Conservation (phyloP, 2,888 invertebrate species). For the Deroplatys truncata region DNA sequence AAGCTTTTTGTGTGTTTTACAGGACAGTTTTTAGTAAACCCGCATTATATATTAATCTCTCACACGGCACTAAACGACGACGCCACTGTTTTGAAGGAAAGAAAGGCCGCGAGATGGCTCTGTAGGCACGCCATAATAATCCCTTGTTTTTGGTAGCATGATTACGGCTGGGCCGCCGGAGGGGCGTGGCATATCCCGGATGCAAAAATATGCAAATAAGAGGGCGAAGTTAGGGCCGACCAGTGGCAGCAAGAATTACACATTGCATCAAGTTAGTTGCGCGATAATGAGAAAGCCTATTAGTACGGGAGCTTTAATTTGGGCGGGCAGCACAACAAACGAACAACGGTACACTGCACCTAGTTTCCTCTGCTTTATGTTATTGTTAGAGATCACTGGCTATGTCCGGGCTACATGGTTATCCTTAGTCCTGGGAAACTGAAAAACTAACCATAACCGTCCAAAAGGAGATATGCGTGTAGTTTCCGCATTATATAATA, state of each 20-base stretch:
- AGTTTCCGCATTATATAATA: too few relatives aligned
- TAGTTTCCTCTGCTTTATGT: neutral
- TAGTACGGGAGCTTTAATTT: neutral
- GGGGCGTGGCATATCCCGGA: neutral
- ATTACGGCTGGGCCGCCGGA: neutral
- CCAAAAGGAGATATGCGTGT: too few relatives aligned
- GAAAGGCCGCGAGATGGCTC: neutral
- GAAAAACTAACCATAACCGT: neutral
- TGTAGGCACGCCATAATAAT: neutral
- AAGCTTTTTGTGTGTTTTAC: neutral
- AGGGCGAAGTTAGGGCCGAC: neutral
- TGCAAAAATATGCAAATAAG: neutral
- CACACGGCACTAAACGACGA: neutral
- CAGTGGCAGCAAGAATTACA: neutral
- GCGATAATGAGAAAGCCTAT: neutral
- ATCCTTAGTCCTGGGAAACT: neutral
- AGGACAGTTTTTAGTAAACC: neutral
- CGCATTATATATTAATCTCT: neutral
- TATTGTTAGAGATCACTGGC: neutral
- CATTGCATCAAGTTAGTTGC: neutral
- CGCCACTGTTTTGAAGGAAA: neutral
- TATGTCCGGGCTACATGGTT: neutral
- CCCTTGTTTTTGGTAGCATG: neutral
- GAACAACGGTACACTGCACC: neutral
- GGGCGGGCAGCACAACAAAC: neutral